A percentile compares a stretch with the other conserved stretches of the same genome.
Conservation (phyloP, 1,140 invertebrate species). For the Battus philenor region DNA sequence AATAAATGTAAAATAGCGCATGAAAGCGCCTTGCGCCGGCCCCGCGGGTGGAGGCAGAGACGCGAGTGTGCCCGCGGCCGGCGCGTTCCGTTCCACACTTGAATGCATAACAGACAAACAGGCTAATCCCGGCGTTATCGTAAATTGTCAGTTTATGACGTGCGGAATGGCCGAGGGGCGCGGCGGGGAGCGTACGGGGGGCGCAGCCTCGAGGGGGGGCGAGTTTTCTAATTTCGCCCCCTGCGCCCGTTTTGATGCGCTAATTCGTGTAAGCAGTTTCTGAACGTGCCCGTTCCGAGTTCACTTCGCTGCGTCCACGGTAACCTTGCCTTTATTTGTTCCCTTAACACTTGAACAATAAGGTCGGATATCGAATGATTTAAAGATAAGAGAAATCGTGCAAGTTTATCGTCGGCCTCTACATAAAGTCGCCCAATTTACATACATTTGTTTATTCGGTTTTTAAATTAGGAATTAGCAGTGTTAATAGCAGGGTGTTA, state of each 20-base stretch:
- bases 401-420: constrained; percentile 63
- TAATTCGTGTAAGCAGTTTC: constrained; percentile 75
- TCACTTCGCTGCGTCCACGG: constrained; percentile 43
- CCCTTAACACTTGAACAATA: constrained; percentile 26
- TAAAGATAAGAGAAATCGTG: constrained; percentile 8
- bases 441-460: constrained; percentile 72
- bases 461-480: constrained; percentile 73
- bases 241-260: constrained; percentile 65
- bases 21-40: too few species aligned
- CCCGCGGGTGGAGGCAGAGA: not conserved
- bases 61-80: constrained; percentile 21
- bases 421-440: constrained; percentile 70
- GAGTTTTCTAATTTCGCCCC: constrained; percentile 72
- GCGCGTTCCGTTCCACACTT: constrained; percentile 26
- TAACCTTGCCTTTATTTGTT: constrained; percentile 7
- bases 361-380: constrained; percentile 20
- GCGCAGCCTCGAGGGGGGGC: too few species aligned
- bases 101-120: constrained; percentile 70
- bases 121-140: constrained; percentile 72
- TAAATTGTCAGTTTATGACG: constrained; percentile 75
- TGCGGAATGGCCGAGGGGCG: constrained; percentile 58
- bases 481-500: constrained; percentile 58
- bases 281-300: constrained; percentile 68
- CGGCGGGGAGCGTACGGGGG: constrained; percentile 22
- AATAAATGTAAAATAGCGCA: too few species aligned